Percentiles rank a stretch among this genome's conserved stretches.
phyloP scores from a whole-genome alignment of 2,888 invertebrate species.

The Cryptocephalus moraei region DNA sequence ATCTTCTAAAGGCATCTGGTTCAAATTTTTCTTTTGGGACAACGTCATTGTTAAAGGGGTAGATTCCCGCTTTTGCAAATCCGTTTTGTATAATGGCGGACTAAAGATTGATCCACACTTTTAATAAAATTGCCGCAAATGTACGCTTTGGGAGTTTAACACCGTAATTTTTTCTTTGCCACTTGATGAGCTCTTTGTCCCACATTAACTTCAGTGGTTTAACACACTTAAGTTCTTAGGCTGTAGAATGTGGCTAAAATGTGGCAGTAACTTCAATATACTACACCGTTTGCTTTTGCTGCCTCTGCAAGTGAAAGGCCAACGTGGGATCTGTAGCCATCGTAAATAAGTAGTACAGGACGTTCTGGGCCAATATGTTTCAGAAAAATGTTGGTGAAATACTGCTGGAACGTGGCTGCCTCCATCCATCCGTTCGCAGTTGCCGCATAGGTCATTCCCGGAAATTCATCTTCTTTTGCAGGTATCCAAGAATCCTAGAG shows the following conservation, averaged over 20 bases:
- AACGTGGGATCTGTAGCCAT: too few species aligned
- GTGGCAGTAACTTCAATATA: slow-evolving; percentile 24
- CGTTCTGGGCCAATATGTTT: slow-evolving; percentile 18
- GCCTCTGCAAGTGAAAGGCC: too few species aligned
- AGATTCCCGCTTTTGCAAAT: slow-evolving; percentile 7
- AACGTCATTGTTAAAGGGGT: slow-evolving; percentile 6
- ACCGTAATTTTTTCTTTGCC: slow-evolving; percentile 4
- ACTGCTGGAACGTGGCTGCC: too few species aligned
- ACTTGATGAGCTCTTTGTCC: slow-evolving; percentile 2
- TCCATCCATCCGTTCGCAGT: too few species aligned
- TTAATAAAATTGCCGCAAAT: slow-evolving; percentile 5
- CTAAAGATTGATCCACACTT: too few species aligned
- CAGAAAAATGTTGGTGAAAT: slow-evolving; percentile 18
- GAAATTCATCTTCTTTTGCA: not conserved
- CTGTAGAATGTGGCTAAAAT: slow-evolving; percentile 21
- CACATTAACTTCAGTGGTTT: not conserved
- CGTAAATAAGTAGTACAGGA: too few species aligned
- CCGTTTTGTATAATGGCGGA: slow-evolving; percentile 4
- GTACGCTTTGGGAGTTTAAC: too few species aligned
- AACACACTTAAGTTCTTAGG: slow-evolving; percentile 17
- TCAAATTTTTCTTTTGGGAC: too few species aligned
- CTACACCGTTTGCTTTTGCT: slow-evolving; percentile 1
- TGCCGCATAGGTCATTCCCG: slow-evolving; percentile 6
- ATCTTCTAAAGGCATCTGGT: too few species aligned
- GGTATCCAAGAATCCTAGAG: too few species aligned